Percentiles rank a stretch among this genome's conserved stretches.
Evolutionary conservation across 2,888 invertebrate species (phyloP).

Genomic region (Mechanitis mazaeus): DNA sequence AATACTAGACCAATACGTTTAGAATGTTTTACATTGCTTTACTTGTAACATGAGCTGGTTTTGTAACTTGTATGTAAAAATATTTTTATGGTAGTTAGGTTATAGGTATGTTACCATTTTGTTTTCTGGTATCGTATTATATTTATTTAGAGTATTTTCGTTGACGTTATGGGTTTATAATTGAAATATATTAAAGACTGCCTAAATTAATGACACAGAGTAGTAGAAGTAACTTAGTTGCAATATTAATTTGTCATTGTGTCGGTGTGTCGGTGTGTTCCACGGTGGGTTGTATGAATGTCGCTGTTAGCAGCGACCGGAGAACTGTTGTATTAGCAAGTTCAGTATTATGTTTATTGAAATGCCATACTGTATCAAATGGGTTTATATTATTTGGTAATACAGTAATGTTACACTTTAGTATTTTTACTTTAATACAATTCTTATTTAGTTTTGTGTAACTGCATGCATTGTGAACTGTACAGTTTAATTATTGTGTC

Average conservation of each 20-base stretch:
- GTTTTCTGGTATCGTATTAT: constrained; percentile 59
- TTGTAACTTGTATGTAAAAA: constrained; percentile 58
- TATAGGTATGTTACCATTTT: constrained; percentile 68
- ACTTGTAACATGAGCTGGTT: constrained; percentile 64
- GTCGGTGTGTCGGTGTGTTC: constrained; percentile 21
- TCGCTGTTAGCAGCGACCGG: constrained; percentile 41
- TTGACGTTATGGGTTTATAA: constrained; percentile 56
- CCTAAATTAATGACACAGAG: constrained; percentile 71
- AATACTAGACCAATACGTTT: constrained; percentile 75
- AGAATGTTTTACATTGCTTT: constrained; percentile 72
- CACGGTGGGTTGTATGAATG: constrained; percentile 15
- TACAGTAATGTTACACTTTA: constrained; percentile 51
- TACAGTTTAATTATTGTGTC: constrained; percentile 69
- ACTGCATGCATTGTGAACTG: constrained; percentile 56
- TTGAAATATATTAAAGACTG: constrained; percentile 73
- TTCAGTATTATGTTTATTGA: constrained; percentile 71
- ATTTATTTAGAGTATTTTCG: constrained; percentile 65
- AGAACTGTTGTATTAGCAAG: constrained; percentile 73
- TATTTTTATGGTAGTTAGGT: constrained; percentile 60
- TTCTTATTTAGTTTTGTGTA: constrained; percentile 56
- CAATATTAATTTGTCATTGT: constrained; percentile 41
- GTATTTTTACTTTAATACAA: constrained; percentile 60
- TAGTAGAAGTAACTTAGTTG: constrained; percentile 59
- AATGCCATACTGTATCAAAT: constrained; percentile 74
- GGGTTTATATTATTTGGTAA: constrained; percentile 57